Evolutionary conservation across 1,140 invertebrate species (phyloP).

Genomic region (Lepidostoma basale): DNA sequence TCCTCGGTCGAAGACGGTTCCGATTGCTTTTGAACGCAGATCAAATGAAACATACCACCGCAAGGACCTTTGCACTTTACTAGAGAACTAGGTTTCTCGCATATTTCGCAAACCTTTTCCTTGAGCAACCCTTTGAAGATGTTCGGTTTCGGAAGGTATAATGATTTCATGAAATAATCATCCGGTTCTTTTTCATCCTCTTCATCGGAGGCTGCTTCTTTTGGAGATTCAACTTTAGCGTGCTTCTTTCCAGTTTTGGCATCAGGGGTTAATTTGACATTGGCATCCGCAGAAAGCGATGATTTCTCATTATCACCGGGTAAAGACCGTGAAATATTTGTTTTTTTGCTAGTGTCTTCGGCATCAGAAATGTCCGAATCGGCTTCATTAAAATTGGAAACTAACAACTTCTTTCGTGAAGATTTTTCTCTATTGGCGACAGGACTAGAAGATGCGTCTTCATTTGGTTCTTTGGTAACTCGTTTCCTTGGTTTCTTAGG

Average conservation of each 20-base stretch:
- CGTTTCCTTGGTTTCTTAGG: constrained; percentile 29
- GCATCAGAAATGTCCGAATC: constrained; percentile 44
- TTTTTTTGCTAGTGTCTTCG: constrained; percentile 41
- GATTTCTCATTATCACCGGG: neutral
- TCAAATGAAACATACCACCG: constrained; percentile 60
- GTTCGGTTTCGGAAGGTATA: constrained; percentile 58
- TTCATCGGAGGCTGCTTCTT: too few relatives aligned
- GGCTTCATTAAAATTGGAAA: constrained; percentile 35
- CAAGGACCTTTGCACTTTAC: constrained; percentile 69
- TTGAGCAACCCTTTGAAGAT: constrained; percentile 66
- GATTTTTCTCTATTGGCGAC: constrained; percentile 28
- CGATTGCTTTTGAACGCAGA: constrained; percentile 53
- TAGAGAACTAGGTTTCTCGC: constrained; percentile 65
- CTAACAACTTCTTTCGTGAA: constrained; percentile 32
- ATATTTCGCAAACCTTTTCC: constrained; percentile 72
- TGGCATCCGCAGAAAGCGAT: too few relatives aligned
- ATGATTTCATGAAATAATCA: constrained; percentile 44
- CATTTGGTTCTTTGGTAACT: constrained; percentile 6
- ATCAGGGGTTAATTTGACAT: constrained; percentile 30
- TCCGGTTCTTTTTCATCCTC: constrained; percentile 1
- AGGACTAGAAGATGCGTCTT: constrained; percentile 9
- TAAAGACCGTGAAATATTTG: constrained; percentile 24
- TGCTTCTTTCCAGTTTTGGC: neutral
- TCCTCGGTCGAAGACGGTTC: constrained; percentile 45
- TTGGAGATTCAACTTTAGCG: too few relatives aligned